Conservation (phyloP, 2,797 vertebrate species). For the Vipera ursinii region DNA sequence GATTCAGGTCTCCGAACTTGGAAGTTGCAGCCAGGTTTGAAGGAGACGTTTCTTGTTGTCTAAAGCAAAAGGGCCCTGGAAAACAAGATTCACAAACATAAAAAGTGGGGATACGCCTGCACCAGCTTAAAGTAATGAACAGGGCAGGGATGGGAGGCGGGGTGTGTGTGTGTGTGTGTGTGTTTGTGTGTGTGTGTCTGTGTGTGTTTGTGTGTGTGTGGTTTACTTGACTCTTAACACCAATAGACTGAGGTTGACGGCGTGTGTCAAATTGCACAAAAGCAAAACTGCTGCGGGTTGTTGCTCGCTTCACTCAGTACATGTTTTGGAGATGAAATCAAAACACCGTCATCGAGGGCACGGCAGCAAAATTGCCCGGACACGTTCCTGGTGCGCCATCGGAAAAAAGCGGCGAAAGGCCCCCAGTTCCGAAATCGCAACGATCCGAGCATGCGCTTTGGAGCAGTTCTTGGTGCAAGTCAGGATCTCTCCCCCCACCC, state of each 20-base stretch:
- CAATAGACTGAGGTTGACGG: background rate
- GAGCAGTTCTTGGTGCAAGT: background rate
- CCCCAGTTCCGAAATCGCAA: background rate
- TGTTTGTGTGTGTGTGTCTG: too few species aligned
- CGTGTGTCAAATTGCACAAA: background rate
- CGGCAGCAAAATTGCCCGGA: background rate
- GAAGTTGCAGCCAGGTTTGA: background rate
- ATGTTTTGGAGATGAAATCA: background rate
- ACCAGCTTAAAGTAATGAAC: background rate
- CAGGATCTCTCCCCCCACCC: background rate
- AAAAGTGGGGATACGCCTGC: background rate
- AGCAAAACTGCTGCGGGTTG: background rate
- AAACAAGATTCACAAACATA: background rate
- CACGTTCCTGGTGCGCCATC: background rate
- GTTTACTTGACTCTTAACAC: background rate
- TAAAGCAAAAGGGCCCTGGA: background rate
- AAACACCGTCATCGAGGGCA: background rate
- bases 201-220: too few species aligned
- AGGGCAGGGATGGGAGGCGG: background rate
- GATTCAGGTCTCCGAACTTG: background rate
- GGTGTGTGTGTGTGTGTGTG: too few species aligned
- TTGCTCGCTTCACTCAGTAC: background rate
- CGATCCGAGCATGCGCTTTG: background rate
- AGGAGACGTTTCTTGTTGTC: background rate
- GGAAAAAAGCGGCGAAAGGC: background rate